Evolutionary conservation across 2,113 vertebrate genomes (phyloP), one percentile per base, ranked within the genome.

Genomic region (Cinclus mexicanus): DNA sequence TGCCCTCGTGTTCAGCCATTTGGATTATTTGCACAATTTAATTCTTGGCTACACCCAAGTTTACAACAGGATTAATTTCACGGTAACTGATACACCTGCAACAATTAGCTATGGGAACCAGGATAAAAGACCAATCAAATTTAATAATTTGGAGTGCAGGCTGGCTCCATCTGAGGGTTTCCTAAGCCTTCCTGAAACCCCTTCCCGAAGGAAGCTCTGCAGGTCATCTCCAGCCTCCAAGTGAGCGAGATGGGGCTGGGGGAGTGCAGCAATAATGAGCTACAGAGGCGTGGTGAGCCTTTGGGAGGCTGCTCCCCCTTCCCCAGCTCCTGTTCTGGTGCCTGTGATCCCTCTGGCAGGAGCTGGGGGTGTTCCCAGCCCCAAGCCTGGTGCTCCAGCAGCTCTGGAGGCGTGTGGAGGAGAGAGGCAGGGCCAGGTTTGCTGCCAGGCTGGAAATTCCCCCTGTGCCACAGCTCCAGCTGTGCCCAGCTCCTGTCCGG

Each of bases 41-140:
- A 86, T 91, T 95, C 95, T 90, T 79, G 96, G 94, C 93, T 95
- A 75, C 89, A 26, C 84, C 71, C 74, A 69, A 4, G 53, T 68
- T 88, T 93, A 64, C 86, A 53, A 22, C 59, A 4, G 60, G 82
- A 17, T 96, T 93, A 63, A 93, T 94, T 92, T 92, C 75, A 20
- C 3, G 3, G 46, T 80, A 65, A 74, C 93, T 80, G 94, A 94
- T 95, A 89, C 24, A 60, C 80, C 86, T 70, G 74, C 67, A 65
- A 50, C 87, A 94, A 92, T 95, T 92, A 90, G 82, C 89, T 86
- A 0, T 63, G 86, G 49, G 77, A 92, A 83, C 71, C n/a, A 5
- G 76, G 79, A 79, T 84, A n/a, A 80, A 88, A 56, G 72, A 82
- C 67, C 90, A 69, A 78, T 91, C 29, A 15, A 15, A 91, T 50